Conservation (phyloP, 1,140 invertebrate genomes). For the Hyles vespertilio region DNA sequence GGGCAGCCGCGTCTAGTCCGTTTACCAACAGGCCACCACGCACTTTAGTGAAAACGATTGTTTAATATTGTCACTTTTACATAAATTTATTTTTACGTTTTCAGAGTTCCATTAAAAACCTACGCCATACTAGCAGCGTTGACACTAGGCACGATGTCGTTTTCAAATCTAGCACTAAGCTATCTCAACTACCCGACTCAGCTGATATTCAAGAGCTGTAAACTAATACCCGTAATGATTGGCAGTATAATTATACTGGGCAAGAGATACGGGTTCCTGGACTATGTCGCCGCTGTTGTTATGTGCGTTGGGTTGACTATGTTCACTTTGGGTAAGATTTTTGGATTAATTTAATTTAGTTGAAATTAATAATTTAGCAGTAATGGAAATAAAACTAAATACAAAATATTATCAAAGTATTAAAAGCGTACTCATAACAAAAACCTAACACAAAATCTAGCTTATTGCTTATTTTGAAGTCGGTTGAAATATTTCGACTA, state of each 20-base stretch:
- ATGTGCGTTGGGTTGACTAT: slow-evolving; percentile 95
- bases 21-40: no score
- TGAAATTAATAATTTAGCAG: neutral
- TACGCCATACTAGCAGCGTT: slow-evolving; percentile 90
- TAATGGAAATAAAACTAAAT: no score
- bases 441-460: no score
- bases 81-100: no score
- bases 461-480: no score
- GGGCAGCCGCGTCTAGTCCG: no score
- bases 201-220: slow-evolving; percentile 97
- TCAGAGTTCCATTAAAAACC: slow-evolving; percentile 88
- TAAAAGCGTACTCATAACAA: no score
- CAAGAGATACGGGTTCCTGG: slow-evolving; percentile 89
- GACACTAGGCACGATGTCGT: slow-evolving; percentile 95
- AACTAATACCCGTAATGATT: slow-evolving; percentile 95
- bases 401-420: no score
- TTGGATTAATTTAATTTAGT: slow-evolving; percentile 2
- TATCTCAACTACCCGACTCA: slow-evolving; percentile 97
- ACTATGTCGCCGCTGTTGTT: slow-evolving; percentile 88
- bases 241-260: slow-evolving; percentile 94
- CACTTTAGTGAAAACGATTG: no score
- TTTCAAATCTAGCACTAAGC: slow-evolving; percentile 96
- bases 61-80: no score
- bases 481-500: no score
- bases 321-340: slow-evolving; percentile 83